Percentiles rank a stretch among this genome's conserved stretches.
phyloP scores from a whole-genome alignment of 2,113 vertebrate genomes.

The Axis porcinus region DNA sequence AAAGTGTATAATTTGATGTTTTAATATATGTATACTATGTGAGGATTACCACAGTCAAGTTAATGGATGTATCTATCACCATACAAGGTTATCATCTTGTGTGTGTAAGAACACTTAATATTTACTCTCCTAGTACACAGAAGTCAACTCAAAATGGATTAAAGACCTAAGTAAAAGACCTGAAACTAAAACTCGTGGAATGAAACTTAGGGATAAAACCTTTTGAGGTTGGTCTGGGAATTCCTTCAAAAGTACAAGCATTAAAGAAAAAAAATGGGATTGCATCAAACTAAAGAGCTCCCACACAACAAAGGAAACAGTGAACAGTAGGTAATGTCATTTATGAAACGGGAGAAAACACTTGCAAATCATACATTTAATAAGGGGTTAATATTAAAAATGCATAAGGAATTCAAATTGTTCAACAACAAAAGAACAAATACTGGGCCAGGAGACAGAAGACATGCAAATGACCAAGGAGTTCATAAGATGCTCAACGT shows the following conservation, averaged over 20 bases:
- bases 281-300: background rate
- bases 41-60: background rate
- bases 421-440: background rate
- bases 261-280: background rate
- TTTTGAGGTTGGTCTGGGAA: background rate
- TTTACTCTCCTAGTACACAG: background rate
- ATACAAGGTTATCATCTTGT: background rate
- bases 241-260: background rate
- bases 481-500: no score
- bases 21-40: background rate
- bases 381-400: background rate
- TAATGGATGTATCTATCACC: background rate
- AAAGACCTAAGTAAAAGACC: background rate
- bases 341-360: background rate
- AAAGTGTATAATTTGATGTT: background rate
- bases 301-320: background rate
- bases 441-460: background rate
- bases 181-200: background rate
- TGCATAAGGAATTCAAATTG: background rate
- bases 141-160: background rate
- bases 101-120: background rate
- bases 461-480: background rate
- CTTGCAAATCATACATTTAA: background rate
- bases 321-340: background rate
- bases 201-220: background rate